phyloP scores from a whole-genome alignment of 2,797 vertebrate species.

The Gymnothorax reevesii region DNA sequence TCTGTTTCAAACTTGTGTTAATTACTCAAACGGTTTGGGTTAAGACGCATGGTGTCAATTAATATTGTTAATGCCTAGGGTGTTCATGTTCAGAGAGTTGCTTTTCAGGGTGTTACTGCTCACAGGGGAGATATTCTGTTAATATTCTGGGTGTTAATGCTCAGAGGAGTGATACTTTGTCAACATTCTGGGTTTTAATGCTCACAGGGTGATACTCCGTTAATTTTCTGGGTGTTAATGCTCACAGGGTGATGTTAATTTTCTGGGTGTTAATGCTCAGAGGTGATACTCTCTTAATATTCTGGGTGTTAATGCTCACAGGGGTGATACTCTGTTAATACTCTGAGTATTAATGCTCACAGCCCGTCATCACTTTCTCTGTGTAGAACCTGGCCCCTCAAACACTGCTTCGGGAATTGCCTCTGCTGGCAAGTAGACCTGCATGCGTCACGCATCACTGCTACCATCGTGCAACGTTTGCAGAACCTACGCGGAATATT shows the following conservation, averaged over 20 bases:
- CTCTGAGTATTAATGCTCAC: background rate
- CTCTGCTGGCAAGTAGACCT: conserved; percentile 85
- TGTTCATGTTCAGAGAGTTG: background rate
- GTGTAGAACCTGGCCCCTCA: conserved; percentile 87
- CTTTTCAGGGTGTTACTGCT: background rate
- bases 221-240: background rate
- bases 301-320: no score
- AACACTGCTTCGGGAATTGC: conserved; percentile 86
- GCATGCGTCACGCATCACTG: background rate
- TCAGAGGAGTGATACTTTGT: background rate
- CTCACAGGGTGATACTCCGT: background rate
- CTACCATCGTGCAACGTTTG: background rate
- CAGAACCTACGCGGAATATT: background rate
- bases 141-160: background rate
- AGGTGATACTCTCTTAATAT: background rate
- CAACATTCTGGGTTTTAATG: background rate
- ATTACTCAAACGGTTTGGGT: no score
- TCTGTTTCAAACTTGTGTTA: no score
- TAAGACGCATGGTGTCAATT: no score
- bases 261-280: background rate
- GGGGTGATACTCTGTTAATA: no score
- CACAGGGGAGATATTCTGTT: background rate
- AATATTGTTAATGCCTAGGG: no score
- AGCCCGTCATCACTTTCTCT: conserved; percentile 73
- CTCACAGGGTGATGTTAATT: background rate